Evolutionary conservation across 2,888 invertebrate species (phyloP), one percentile per base, ranked within the genome.

Genomic region (Clusia tigrina): DNA sequence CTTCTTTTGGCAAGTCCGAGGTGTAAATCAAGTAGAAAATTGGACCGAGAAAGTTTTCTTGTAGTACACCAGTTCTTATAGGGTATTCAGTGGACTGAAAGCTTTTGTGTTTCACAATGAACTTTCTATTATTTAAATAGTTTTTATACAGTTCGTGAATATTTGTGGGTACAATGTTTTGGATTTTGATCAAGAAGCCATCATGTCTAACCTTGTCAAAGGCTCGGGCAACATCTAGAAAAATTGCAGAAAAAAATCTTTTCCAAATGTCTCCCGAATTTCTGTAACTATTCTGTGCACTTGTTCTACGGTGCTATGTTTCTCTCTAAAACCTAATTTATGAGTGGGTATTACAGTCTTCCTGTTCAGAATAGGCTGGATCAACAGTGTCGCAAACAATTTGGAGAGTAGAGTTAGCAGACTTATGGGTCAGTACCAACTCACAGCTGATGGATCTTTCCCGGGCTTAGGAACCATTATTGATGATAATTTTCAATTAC

Each of bases 191-290:
- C 3, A 51, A 5, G 18, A 58, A 22, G 2, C 58, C 58, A 5
- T 58, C 51, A 15, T 58, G 58, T 51, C 58, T 32, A 2, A 58
- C 48, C 18, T 58, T 58, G 9, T 58, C 32, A 37, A 58, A 58
- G 18, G 58, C 58, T 20, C 51, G 58, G 6, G 58, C 10, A 2
- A 58, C 32, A 51, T 58, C 58, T 2, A 58, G n/a, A 23, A 58
- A 58, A n/a, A 58, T 3, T 10, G 26, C 48, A 5, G 51, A 58
- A 51, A 48, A 51, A 22, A 12, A 51, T 20, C 51, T 48, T 56
- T 56, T 56, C 5, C 24, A 23, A 56, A 37, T 2, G 24, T 15
- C 12, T 46, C 51, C n/a, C 24, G 26, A 17, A 58, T 51, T n/a
- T 17, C 20, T 2, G n/a, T 32, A 9, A 51, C 48, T 26, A 58